Evolutionary conservation across 2,797 vertebrate species (phyloP).

Genomic region (Bradypus variegatus): DNA sequence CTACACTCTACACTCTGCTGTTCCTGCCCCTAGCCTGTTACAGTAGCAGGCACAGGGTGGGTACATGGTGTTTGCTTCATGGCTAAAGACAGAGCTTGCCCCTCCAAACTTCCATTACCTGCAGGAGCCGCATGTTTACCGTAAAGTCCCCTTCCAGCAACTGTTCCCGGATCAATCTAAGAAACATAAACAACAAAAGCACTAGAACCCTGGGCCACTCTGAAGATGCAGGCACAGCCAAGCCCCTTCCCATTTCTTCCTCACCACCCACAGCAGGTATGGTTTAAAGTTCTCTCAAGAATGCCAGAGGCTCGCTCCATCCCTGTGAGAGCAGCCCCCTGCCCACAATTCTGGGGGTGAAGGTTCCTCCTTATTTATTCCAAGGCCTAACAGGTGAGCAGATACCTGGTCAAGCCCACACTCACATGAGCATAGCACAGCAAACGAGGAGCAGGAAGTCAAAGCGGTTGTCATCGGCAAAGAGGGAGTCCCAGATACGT

Average conservation of each 20-base stretch:
- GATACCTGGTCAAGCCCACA: neutral
- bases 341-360: no score
- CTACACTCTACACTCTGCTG: neutral
- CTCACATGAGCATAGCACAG: constrained; percentile 94
- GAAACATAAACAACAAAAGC: neutral
- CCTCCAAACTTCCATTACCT: constrained; percentile 75
- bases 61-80: rapidly evolving
- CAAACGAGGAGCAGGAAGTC: constrained; percentile 96
- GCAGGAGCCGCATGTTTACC: constrained; percentile 93
- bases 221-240: neutral
- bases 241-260: neutral
- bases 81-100: neutral
- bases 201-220: neutral
- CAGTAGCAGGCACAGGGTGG: rapidly evolving
- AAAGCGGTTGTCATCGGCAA: constrained; percentile 90
- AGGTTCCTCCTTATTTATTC: neutral
- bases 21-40: neutral
- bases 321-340: neutral
- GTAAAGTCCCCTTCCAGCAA: constrained; percentile 95
- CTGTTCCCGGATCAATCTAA: constrained; percentile 92
- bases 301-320: neutral
- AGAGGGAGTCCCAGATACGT: constrained; percentile 97
- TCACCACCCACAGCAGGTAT: rapidly evolving
- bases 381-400: neutral
- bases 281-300: neutral